Conservation (phyloP, 2,888 invertebrate genomes). For the Reticulitermes lucifugus region DNA sequence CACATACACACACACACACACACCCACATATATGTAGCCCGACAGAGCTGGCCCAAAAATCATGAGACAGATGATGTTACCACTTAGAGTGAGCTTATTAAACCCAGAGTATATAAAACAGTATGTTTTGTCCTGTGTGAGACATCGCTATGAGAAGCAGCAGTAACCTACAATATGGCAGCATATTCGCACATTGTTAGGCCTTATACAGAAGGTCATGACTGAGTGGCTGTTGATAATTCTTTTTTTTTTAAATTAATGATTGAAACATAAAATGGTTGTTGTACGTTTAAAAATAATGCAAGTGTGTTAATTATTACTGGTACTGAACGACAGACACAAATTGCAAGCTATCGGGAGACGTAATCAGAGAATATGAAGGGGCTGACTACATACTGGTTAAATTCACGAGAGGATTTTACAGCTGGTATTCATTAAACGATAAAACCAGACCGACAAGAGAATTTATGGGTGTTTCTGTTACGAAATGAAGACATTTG, state of each 20-base stretch:
- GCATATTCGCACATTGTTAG: slow-evolving; percentile 17
- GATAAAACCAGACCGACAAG: too few relatives aligned
- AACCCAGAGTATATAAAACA: not conserved
- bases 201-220: slow-evolving; percentile 5
- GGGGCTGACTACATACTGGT: too few relatives aligned
- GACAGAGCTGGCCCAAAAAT: not conserved
- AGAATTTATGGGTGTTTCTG: too few relatives aligned
- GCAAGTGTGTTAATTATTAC: slow-evolving; percentile 23
- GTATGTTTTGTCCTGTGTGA: not conserved
- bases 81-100: not conserved
- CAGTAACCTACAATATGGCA: not conserved
- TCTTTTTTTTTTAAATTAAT: not conserved
- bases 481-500: too few relatives aligned
- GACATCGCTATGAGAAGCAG: not conserved
- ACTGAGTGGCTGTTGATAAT: slow-evolving; percentile 20
- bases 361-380: not conserved
- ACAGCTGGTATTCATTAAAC: too few relatives aligned
- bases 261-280: slow-evolving; percentile 4
- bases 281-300: slow-evolving; percentile 22
- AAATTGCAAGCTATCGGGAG: not conserved
- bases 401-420: too few relatives aligned
- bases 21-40: not conserved
- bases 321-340: not conserved
- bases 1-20: not conserved
- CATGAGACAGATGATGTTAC: not conserved